Percentiles rank a stretch among this genome's conserved stretches.
Evolutionary conservation across 2,113 vertebrate species (phyloP).

Genomic region (Pagrus major): DNA sequence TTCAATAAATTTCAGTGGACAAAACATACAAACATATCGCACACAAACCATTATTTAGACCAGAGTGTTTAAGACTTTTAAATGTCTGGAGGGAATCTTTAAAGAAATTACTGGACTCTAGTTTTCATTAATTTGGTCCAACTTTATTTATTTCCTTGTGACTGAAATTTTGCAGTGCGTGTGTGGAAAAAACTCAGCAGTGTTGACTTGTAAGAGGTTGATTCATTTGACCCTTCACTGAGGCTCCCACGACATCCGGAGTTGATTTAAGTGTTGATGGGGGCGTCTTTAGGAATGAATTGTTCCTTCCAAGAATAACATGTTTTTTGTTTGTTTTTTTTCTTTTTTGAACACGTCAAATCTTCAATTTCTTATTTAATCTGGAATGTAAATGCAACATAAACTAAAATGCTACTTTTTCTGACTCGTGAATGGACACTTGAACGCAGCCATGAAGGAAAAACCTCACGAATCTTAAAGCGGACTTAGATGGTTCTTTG

Average conservation of each 20-base stretch:
- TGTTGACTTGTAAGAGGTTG: constrained; percentile 23
- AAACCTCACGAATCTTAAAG: constrained; percentile 29
- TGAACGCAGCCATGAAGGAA: not conserved
- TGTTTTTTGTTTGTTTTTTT: too few species aligned
- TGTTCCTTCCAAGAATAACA: constrained; percentile 16
- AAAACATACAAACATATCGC: not conserved
- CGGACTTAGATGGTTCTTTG: constrained; percentile 30
- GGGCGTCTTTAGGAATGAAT: constrained; percentile 30
- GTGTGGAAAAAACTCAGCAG: constrained; percentile 49
- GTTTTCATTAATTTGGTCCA: constrained; percentile 70
- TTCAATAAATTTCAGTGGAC: not conserved
- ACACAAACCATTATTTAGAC: not conserved
- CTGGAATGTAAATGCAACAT: not conserved
- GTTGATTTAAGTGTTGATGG: not conserved
- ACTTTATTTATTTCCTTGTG: constrained; percentile 66
- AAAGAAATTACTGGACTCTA: constrained; percentile 42
- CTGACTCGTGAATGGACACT: constrained; percentile 30
- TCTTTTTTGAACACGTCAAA: not conserved
- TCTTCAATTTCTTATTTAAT: not conserved
- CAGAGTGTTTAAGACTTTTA: not conserved
- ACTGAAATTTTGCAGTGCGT: constrained; percentile 45
- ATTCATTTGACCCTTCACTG: constrained; percentile 26
- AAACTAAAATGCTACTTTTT: constrained; percentile 23
- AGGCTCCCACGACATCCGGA: constrained; percentile 23
- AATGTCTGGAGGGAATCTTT: not conserved